Evolutionary conservation across 2,113 vertebrate species (phyloP).

Genomic region (Pica pica): DNA sequence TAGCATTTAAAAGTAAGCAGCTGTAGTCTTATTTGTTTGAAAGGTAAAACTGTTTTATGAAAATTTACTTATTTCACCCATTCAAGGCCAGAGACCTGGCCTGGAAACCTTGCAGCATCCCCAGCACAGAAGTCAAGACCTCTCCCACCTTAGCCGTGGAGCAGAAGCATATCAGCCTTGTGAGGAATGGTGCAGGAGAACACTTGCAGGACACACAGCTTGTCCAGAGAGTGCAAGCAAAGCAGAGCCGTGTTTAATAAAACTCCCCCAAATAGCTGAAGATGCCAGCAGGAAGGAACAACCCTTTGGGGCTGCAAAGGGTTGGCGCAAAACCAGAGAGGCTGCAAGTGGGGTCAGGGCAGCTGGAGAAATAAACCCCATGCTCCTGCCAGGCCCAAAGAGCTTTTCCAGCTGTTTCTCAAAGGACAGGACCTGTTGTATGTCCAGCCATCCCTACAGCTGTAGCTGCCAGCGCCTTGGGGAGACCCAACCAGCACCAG

Average conservation of each 20-base stretch:
- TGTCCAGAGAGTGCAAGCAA: neutral
- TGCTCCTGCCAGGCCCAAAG: neutral
- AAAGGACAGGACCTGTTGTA: neutral
- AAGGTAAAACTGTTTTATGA: neutral
- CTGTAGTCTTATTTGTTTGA: neutral
- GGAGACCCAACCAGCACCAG: neutral
- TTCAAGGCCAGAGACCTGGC: neutral
- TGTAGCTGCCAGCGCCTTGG: accelerated
- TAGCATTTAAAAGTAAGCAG: neutral
- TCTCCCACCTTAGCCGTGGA: accelerated
- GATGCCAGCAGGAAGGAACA: neutral
- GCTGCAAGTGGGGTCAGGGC: neutral
- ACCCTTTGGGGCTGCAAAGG: neutral
- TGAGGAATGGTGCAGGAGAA: neutral
- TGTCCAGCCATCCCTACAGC: neutral
- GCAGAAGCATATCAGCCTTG: neutral
- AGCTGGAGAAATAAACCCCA: neutral
- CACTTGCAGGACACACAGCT: neutral
- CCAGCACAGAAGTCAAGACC: neutral
- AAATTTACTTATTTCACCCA: neutral
- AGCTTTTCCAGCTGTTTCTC: neutral
- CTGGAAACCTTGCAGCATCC: neutral
- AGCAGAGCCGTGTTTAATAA: neutral
- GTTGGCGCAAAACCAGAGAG: accelerated
- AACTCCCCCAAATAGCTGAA: neutral